Evolutionary conservation across 2,888 invertebrate genomes (phyloP), one percentile per base, ranked within the genome.

Genomic region (Chymomyza procnemis): DNA sequence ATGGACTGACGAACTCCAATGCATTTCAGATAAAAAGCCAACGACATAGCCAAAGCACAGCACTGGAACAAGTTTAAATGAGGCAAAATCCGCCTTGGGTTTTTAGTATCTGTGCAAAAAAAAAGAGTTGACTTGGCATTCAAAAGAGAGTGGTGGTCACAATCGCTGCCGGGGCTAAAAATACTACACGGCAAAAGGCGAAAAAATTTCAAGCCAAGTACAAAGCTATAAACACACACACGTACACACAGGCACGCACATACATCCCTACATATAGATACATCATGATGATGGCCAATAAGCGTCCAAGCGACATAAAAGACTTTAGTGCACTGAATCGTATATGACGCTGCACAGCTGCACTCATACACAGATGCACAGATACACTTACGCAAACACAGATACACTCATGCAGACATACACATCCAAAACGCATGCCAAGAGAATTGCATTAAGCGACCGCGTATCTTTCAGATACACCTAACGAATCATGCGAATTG

Each of bases 1-100:
- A 41, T 12, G 9, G 34, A 41, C 34, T 12, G 34, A 41, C 34
- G 3, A 12, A 41, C 34, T 5, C 6, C 2, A 9, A 9, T 41
- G 22, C 54, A 54, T 21, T 18, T 6, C 19, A 22, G 26, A 54
- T 8, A 54, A 54, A 21, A 54, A 54, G 21, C 54, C 21, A 14
- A 54, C 18, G 18, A 18, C 48, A 21, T 54, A 12, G 21, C 54
- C 54, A 54, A 55, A n/a, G 54, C 54, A 14, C 21, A 65, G 66
- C 74, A 75, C n/a, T n/a, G 87, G 87, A 84, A 82, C 87, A 73
- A 71, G 87, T 86, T 80, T 81, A 84, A 86, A 84, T 81, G 79
- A 86, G 82, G 87, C 74, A 74, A 82, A 82, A 73, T 86, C 82
- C 85, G 87, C 82, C 74, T 84, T 66, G 66, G 71, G 85, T 50